A percentile compares a stretch with the other conserved stretches of the same genome.
Conservation (phyloP, 2,113 vertebrate genomes). For the Otocyon megalotis region DNA sequence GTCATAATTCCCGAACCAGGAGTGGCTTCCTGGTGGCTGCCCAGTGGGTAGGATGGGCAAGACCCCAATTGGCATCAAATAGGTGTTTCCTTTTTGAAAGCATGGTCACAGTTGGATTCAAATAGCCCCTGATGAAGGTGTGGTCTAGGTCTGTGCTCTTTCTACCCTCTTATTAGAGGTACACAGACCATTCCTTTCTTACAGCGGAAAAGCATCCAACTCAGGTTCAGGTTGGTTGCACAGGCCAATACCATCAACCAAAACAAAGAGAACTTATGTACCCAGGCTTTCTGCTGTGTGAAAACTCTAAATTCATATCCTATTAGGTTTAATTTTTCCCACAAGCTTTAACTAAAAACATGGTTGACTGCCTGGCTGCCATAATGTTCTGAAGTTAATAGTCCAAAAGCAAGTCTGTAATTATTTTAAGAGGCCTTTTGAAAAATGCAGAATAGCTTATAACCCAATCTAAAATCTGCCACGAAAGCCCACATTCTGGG, state of each 20-base stretch:
- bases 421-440: neutral
- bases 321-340: conserved; percentile 58
- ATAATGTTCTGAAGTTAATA: conserved; percentile 57
- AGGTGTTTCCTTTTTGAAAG: neutral
- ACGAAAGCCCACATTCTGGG: conserved; percentile 60
- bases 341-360: conserved; percentile 58
- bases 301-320: conserved; percentile 50
- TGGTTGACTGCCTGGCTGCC: conserved; percentile 51
- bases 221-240: conserved; percentile 65
- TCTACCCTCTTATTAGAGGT: neutral
- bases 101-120: neutral
- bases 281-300: neutral
- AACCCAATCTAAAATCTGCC: conserved; percentile 61
- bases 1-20: neutral
- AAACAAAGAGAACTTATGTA: conserved; percentile 65
- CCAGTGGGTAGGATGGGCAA: rapidly evolving
- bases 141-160: neutral
- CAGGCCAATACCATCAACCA: conserved; percentile 44
- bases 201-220: neutral
- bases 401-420: neutral
- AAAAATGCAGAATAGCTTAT: conserved; percentile 48
- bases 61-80: neutral
- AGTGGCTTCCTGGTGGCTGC: neutral
- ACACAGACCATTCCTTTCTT: neutral
- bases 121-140: neutral